phyloP scores from a whole-genome alignment of 2,888 invertebrate species.

The Drosophila cracens region DNA sequence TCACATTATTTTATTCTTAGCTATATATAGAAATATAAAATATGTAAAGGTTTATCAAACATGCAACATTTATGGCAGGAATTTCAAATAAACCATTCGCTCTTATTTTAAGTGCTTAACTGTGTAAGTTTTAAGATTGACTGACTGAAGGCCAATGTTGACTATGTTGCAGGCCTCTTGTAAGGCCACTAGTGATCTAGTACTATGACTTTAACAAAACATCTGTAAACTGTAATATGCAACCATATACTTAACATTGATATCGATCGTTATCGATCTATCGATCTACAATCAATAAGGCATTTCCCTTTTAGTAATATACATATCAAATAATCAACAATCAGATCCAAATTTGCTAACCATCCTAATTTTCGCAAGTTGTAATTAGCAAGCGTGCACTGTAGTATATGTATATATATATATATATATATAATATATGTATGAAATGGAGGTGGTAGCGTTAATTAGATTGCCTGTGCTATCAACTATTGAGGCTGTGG shows the following conservation, averaged over 20 bases:
- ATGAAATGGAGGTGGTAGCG: background rate
- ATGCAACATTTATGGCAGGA: background rate
- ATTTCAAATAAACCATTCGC: background rate
- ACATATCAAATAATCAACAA: background rate
- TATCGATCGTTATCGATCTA: too few relatives aligned
- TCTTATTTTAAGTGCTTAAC: background rate
- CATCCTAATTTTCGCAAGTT: background rate
- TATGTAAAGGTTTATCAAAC: background rate
- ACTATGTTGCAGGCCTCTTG: too few relatives aligned
- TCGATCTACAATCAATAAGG: background rate
- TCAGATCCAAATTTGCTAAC: background rate
- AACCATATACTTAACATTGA: too few relatives aligned
- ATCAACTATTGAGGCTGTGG: slow-evolving; percentile 36
- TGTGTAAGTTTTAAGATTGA: background rate
- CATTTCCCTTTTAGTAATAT: background rate
- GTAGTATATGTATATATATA: background rate
- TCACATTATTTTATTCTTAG: background rate
- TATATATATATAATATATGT: background rate
- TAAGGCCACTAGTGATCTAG: too few relatives aligned
- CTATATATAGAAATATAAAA: background rate
- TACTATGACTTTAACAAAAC: too few relatives aligned
- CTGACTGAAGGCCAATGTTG: background rate
- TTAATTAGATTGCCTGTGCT: slow-evolving; percentile 40
- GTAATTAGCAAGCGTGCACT: background rate
- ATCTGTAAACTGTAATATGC: too few relatives aligned